Conservation (phyloP, 2,113 vertebrate species). For the Chlorodrepanis virens region DNA sequence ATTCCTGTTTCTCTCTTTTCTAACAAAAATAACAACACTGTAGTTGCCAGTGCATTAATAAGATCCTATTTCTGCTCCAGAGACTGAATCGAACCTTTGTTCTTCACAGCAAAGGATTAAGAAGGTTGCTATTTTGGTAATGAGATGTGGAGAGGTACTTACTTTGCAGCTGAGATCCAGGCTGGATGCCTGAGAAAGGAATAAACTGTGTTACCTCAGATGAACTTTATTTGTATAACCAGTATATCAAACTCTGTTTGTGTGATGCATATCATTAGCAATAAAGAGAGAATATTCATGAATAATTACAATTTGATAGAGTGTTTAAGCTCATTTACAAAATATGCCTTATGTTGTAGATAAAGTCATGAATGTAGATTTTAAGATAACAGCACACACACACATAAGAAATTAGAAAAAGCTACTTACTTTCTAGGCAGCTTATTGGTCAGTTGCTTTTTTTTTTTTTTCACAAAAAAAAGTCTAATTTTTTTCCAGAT, state of each 20-base stretch:
- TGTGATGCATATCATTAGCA: constrained; percentile 23
- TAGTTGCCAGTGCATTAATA: constrained; percentile 76
- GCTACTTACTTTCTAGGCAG: constrained; percentile 32
- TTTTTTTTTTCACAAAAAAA: neutral
- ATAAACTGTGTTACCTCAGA: constrained; percentile 66
- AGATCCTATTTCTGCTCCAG: constrained; percentile 73
- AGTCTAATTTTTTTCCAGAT: neutral
- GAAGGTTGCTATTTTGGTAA: constrained; percentile 76
- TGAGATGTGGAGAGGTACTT: constrained; percentile 67
- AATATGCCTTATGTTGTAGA: neutral
- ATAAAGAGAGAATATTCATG: constrained; percentile 34
- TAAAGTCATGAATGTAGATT: constrained; percentile 22
- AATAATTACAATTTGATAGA: constrained; percentile 58
- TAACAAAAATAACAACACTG: constrained; percentile 77
- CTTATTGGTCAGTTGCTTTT: neutral
- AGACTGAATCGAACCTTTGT: constrained; percentile 76
- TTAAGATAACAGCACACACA: neutral
- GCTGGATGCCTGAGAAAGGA: constrained; percentile 51
- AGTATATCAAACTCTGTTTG: constrained; percentile 33
- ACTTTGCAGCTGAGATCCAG: constrained; percentile 66
- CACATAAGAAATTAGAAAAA: neutral
- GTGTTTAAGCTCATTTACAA: constrained; percentile 52
- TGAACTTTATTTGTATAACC: constrained; percentile 65
- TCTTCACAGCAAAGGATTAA: constrained; percentile 67
- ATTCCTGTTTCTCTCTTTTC: constrained; percentile 78